phyloP scores from a whole-genome alignment of 2,888 invertebrate genomes.

The Rhagonycha fulva region DNA sequence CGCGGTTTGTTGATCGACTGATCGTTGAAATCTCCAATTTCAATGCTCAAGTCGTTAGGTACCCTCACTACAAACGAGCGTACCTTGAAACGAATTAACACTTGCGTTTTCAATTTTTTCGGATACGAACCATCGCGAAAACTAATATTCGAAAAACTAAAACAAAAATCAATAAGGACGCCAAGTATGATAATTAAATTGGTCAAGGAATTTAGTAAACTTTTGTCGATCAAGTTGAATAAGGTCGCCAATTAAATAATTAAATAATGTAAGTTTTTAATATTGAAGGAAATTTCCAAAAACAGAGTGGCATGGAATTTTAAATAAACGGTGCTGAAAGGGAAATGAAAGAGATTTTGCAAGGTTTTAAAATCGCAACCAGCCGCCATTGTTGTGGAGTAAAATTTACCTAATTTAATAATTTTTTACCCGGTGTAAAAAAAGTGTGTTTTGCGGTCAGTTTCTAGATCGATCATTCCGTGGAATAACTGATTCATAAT shows the following conservation, averaged over 20 bases:
- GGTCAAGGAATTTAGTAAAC: not conserved
- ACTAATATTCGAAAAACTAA: not conserved
- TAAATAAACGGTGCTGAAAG: too few species aligned
- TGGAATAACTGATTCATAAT: too few species aligned
- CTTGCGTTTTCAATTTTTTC: not conserved
- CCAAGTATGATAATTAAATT: not conserved
- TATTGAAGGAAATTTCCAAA: not conserved
- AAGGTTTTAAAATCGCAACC: too few species aligned
- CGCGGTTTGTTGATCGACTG: constrained; percentile 26
- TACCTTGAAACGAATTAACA: not conserved
- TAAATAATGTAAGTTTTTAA: not conserved
- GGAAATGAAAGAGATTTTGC: too few species aligned
- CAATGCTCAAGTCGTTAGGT: constrained; percentile 2
- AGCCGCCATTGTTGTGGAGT: not conserved
- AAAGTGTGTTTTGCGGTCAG: too few species aligned
- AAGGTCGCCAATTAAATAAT: not conserved
- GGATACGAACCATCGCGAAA: not conserved
- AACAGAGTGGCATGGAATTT: not conserved
- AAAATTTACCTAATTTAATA: not conserved
- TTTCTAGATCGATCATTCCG: too few species aligned
- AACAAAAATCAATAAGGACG: not conserved
- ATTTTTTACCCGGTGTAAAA: too few species aligned
- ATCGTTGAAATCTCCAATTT: constrained; percentile 26
- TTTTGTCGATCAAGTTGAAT: not conserved
- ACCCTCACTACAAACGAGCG: constrained; percentile 5